A percentile compares a stretch with the other conserved stretches of the same genome.
These are phyloP conservation scores for Nemoura dubitans DNA, from an alignment of 2,888 invertebrate genomes.

Conservation along the genomic window DNA sequence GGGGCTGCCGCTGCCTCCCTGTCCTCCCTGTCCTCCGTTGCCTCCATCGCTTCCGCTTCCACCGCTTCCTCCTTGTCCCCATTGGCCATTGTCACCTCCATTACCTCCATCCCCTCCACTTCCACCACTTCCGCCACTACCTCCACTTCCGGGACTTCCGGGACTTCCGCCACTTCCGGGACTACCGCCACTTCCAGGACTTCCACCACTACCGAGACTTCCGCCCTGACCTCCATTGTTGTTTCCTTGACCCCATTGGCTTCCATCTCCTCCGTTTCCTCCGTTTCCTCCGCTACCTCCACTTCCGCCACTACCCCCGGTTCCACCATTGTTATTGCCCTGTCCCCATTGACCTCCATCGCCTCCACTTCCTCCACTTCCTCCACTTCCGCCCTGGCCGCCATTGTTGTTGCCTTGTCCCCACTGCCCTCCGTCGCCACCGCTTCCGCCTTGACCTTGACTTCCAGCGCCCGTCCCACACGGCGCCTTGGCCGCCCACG, in stretches of 20 bases:
- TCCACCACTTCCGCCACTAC: conserved; percentile 43
- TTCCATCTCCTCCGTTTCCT: conserved; percentile 3
- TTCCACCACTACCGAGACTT: too few species aligned
- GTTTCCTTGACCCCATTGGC: not conserved
- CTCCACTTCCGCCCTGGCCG: conserved; percentile 45
- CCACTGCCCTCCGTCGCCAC: conserved; percentile 45
- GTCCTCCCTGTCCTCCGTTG: conserved; percentile 30
- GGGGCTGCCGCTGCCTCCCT: not conserved
- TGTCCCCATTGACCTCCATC: conserved; percentile 37
- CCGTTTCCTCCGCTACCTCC: conserved; percentile 2
- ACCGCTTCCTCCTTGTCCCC: conserved; percentile 17
- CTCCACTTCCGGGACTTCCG: conserved; percentile 25
- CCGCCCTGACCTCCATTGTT: not conserved
- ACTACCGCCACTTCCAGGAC: not conserved
- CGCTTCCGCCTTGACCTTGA: conserved; percentile 52
- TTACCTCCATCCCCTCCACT: conserved; percentile 33
- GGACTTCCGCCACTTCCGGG: not conserved
- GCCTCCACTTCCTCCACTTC: conserved; percentile 40
- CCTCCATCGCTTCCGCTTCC: conserved; percentile 37
- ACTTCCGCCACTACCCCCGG: not conserved
- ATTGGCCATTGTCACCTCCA: conserved; percentile 23
- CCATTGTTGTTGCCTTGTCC: conserved; percentile 24
- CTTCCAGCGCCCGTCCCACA: conserved; percentile 46
- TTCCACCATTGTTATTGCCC: not conserved
- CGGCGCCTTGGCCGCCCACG: conserved; percentile 64